Evolutionary conservation across 2,888 invertebrate genomes (phyloP).

Genomic region (Stenurella melanura): DNA sequence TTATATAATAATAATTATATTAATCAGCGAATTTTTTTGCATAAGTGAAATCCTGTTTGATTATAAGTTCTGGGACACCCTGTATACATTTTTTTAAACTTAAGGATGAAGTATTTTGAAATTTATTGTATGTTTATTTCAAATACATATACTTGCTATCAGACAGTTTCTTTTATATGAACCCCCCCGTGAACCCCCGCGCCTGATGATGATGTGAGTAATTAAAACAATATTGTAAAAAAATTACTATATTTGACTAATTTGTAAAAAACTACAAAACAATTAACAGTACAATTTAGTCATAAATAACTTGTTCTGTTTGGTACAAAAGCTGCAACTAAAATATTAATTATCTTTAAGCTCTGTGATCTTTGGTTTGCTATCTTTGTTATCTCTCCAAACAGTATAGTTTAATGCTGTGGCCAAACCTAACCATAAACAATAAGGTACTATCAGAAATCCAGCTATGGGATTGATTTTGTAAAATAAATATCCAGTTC

Average conservation of each 20-base stretch:
- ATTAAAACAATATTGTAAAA: conserved; percentile 7
- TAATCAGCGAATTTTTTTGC: no score
- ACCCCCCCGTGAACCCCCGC: no score
- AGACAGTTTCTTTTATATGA: no score
- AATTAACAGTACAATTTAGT: conserved; percentile 16
- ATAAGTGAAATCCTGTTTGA: no score
- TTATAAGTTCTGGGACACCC: no score
- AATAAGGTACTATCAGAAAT: conserved; percentile 83
- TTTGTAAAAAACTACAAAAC: conserved; percentile 36
- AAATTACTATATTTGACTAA: conserved; percentile 14
- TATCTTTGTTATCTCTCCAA: conserved; percentile 77
- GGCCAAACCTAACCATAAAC: conserved; percentile 84
- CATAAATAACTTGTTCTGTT: conserved; percentile 13
- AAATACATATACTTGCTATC: no score
- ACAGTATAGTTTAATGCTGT: conserved; percentile 81
- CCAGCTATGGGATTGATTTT: conserved; percentile 80
- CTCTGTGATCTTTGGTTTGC: conserved; percentile 55
- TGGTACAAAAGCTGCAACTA: conserved; percentile 3
- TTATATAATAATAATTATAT: no score
- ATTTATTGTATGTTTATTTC: no score
- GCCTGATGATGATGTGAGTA: no score
- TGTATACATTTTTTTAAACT: no score
- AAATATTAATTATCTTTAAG: conserved; percentile 55
- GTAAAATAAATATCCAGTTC: conserved; percentile 78
- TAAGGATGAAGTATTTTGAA: no score